phyloP scores from a whole-genome alignment of 2,888 invertebrate genomes.

The Chaetoderma sp. region DNA sequence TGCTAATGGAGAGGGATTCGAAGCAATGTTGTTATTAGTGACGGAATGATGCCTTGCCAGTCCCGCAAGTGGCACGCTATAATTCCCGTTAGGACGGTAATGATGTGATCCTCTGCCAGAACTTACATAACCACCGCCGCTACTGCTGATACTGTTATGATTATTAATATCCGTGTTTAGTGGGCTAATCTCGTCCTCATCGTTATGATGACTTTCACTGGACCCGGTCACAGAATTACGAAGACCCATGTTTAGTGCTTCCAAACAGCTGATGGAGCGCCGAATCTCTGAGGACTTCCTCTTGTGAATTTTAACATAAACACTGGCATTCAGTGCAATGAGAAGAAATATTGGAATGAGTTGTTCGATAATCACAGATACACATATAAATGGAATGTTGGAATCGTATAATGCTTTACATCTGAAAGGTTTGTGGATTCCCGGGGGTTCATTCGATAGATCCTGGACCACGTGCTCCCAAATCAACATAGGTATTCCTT shows the following conservation, averaged over 20 bases:
- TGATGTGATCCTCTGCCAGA: not conserved
- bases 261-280: slow-evolving; percentile 53
- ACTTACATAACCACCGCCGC: not conserved
- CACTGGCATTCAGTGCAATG: slow-evolving; percentile 48
- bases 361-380: slow-evolving; percentile 45
- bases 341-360: slow-evolving; percentile 47
- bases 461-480: slow-evolving; percentile 40
- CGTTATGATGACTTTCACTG: slow-evolving; percentile 46
- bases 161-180: not conserved
- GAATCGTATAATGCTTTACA: slow-evolving; percentile 43
- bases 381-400: slow-evolving; percentile 39
- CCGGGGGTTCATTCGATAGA: not conserved
- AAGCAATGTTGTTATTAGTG: too few species aligned
- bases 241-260: too few species aligned
- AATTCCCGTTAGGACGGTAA: too few species aligned
- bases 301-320: slow-evolving; percentile 51
- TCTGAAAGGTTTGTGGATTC: not conserved
- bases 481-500: slow-evolving; percentile 45
- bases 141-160: slow-evolving; percentile 2
- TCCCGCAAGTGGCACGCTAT: too few species aligned
- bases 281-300: slow-evolving; percentile 55
- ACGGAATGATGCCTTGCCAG: too few species aligned
- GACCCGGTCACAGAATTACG: slow-evolving; percentile 36
- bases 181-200: too few species aligned
- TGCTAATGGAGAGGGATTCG: too few species aligned